These are phyloP conservation scores for Chaitophorus viminalis DNA, from an alignment of 2,888 invertebrate genomes.

Conservation along the genomic window DNA sequence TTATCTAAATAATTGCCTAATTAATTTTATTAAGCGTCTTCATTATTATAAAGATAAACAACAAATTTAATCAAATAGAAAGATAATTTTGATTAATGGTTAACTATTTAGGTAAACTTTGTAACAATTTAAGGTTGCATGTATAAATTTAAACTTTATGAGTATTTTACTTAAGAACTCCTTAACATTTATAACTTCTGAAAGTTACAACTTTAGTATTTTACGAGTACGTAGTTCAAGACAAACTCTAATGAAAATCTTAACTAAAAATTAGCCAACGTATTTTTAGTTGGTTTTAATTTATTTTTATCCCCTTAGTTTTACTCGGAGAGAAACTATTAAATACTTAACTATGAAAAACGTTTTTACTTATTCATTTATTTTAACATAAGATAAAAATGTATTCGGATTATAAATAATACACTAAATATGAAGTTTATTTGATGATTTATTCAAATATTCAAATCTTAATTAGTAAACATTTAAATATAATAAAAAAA, in stretches of 20 bases:
- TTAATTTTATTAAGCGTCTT: neutral
- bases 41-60: slow-evolving; percentile 1
- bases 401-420: too few species aligned
- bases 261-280: slow-evolving; percentile 4
- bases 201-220: slow-evolving; percentile 11
- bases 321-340: too few species aligned
- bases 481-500: too few species aligned
- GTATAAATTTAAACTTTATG: slow-evolving; percentile 25
- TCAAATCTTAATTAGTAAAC: too few species aligned
- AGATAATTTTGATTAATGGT: slow-evolving; percentile 32
- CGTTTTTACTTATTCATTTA: too few species aligned
- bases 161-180: slow-evolving; percentile 8
- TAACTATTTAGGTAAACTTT: slow-evolving; percentile 10
- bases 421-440: too few species aligned
- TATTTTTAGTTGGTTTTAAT: neutral
- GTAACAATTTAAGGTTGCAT: slow-evolving; percentile 10
- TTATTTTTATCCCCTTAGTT: neutral
- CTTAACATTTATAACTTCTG: slow-evolving; percentile 26
- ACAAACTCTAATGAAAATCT: slow-evolving; percentile 20
- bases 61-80: slow-evolving; percentile 2
- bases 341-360: too few species aligned
- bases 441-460: too few species aligned
- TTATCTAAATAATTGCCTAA: neutral
- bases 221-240: neutral
- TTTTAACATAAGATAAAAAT: too few species aligned